Evolutionary conservation across 2,113 vertebrate genomes (phyloP), one percentile per base, ranked within the genome.

Genomic region (Psilopsiagon aurifrons): DNA sequence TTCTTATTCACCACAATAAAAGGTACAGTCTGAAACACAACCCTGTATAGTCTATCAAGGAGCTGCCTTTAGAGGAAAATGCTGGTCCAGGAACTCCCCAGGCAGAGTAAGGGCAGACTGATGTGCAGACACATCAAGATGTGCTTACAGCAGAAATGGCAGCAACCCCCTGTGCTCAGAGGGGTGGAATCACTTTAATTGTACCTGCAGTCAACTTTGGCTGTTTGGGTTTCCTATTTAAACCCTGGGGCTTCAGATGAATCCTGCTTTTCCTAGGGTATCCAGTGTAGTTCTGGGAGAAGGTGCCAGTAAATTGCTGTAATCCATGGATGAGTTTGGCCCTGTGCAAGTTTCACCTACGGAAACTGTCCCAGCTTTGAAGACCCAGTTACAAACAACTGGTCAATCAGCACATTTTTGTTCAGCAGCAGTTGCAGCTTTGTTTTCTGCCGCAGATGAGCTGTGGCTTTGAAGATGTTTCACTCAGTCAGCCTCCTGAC

Each of bases 1-100:
- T 99, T 99, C 98, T 97, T 99, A 97, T 98, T 99, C 97, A 98
- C 98, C 97, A 98, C 98, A 88, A 97, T 99, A 96, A 99, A 99
- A 99, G 99, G 99, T 99, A 97, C 19, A 51, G 33, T 63, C 27
- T 23, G 25, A 52, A 70, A 4, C 14, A 3, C 31, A 17, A 46
- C 7, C 39, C 13, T 33, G 69, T 29, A 29, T 29, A 29, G 52
- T 80, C 37, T 39, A 68, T 20, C 33, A 59, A 37, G 23, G 57
- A 55, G 14, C 37, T 3, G 23, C 33, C 33, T 35, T 80, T 57
- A 73, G 52, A 54, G 44, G 16, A 67, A 35, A 70, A 22, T 6
- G 19, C 49, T 39, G 1, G 31, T 25, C n/a, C 6, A 23, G 31
- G 15, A 39, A 39, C 9, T 31, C 6, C 13, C 27, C 33, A 28